A percentile compares a stretch with the other conserved stretches of the same genome.
These are phyloP conservation scores for Orestias chungarensis DNA, from an alignment of 2,797 vertebrate species.

Conservation along the genomic window DNA sequence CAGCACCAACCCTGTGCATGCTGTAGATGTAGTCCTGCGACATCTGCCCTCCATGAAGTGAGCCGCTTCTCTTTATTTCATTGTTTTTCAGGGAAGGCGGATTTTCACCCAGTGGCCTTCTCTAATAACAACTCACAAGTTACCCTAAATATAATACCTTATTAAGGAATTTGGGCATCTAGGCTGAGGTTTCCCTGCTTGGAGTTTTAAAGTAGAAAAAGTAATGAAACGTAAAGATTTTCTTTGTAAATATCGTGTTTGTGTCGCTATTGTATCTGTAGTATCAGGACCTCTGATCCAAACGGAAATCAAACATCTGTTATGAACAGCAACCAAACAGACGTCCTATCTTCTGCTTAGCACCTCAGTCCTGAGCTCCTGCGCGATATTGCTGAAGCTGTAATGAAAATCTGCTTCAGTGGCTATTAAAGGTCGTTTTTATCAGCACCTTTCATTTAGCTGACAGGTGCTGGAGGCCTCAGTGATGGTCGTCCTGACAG, in stretches of 20 bases:
- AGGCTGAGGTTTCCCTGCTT: not conserved
- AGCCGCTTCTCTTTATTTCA: slow-evolving; percentile 28
- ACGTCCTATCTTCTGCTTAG: slow-evolving; percentile 16
- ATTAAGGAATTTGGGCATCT: not conserved
- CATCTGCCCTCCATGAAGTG: slow-evolving; percentile 99
- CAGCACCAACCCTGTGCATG: slow-evolving; percentile 99
- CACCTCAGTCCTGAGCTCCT: slow-evolving; percentile 39
- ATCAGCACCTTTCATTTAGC: slow-evolving; percentile 53
- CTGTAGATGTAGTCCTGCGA: slow-evolving; percentile 97
- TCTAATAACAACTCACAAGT: not conserved
- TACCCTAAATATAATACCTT: not conserved
- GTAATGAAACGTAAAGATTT: slow-evolving; percentile 7
- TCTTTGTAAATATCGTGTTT: slow-evolving; percentile 35
- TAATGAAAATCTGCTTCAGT: slow-evolving; percentile 57
- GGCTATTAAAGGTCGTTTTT: slow-evolving; percentile 53
- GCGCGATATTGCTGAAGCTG: slow-evolving; percentile 39
- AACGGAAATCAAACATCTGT: slow-evolving; percentile 64
- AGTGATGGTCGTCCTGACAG: slow-evolving; percentile 28
- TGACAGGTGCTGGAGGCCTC: slow-evolving; percentile 3
- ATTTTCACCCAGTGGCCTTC: not conserved
- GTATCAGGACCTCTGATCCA: slow-evolving; percentile 46
- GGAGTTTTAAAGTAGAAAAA: slow-evolving; percentile 3
- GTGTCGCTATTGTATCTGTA: slow-evolving; percentile 27
- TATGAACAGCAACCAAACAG: not conserved
- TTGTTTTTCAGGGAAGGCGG: not conserved